phyloP scores from a whole-genome alignment of 1,140 invertebrate genomes.

The Magallana ariakensis region DNA sequence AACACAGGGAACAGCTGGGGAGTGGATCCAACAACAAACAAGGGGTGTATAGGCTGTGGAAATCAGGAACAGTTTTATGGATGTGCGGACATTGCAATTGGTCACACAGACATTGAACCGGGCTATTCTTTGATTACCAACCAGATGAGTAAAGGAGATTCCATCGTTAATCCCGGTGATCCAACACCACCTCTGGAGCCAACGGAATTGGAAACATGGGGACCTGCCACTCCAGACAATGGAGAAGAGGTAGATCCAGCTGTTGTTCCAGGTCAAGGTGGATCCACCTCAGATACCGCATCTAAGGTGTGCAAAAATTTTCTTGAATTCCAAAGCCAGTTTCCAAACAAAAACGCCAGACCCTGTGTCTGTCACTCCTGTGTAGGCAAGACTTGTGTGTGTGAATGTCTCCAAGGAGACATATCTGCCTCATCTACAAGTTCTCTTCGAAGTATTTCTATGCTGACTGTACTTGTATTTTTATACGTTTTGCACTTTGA shows the following conservation, averaged over 20 bases:
- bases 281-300: neutral
- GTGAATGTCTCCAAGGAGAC: constrained; percentile 52
- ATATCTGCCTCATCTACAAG: constrained; percentile 14
- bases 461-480: constrained; percentile 3
- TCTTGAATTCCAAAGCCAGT: constrained; percentile 49
- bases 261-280: neutral
- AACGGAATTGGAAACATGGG: neutral
- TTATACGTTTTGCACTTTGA: neutral
- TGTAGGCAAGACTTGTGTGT: constrained; percentile 58
- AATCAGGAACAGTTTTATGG: constrained; percentile 76
- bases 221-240: constrained; percentile 5
- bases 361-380: constrained; percentile 58
- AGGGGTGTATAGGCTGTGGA: constrained; percentile 72
- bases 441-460: neutral
- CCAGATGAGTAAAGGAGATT: constrained; percentile 47
- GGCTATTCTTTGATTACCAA: constrained; percentile 53
- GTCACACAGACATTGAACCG: constrained; percentile 64
- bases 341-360: constrained; percentile 51
- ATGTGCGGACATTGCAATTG: constrained; percentile 75
- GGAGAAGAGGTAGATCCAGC: neutral
- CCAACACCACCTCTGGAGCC: constrained; percentile 46
- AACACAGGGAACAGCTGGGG: constrained; percentile 78
- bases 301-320: constrained; percentile 44
- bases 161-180: constrained; percentile 13
- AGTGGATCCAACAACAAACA: constrained; percentile 61